Evolutionary conservation across 2,113 vertebrate genomes (phyloP).

Genomic region (Microcebus lehilahytsara): DNA sequence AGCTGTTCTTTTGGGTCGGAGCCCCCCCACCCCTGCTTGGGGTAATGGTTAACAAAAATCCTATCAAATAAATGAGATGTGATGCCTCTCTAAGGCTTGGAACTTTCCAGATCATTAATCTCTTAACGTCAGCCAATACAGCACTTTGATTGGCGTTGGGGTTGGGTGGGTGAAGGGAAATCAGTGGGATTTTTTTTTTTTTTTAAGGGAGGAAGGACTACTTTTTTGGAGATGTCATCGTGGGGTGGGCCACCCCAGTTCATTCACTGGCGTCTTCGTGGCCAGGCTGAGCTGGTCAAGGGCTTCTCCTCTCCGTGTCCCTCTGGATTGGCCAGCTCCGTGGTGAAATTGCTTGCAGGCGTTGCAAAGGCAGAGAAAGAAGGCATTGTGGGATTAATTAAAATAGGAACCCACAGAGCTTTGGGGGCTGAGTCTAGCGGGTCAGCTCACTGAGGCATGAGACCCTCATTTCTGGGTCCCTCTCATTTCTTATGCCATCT

Average conservation of each 20-base stretch:
- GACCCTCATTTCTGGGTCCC: neutral
- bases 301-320: neutral
- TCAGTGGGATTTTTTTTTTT: neutral
- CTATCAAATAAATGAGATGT: neutral
- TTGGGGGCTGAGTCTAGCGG: neutral
- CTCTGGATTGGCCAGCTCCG: neutral
- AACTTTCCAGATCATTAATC: constrained; percentile 7
- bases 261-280: neutral
- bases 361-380: neutral
- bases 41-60: constrained; percentile 43
- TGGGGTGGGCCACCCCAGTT: rapidly evolving
- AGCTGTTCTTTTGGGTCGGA: neutral
- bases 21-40: neutral
- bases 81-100: neutral
- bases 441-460: neutral
- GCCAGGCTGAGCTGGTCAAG: neutral
- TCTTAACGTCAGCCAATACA: rapidly evolving
- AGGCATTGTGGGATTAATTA: neutral
- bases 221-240: neutral
- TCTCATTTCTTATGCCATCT: neutral
- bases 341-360: neutral
- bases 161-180: neutral
- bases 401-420: neutral
- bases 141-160: neutral
- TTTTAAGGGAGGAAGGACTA: neutral